Evolutionary conservation across 2,888 invertebrate species (phyloP).

Genomic region (Craniophora ligustri): DNA sequence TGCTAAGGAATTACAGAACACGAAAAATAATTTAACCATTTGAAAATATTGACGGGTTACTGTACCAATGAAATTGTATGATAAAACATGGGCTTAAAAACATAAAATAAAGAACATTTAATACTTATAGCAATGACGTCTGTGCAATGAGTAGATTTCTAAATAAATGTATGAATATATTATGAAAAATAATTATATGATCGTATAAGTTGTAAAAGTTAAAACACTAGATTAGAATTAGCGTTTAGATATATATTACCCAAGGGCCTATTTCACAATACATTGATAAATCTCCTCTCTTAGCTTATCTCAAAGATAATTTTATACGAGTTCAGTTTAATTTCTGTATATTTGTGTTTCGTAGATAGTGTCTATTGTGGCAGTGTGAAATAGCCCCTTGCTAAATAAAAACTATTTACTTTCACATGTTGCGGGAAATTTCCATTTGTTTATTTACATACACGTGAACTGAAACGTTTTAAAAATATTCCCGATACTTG

Average conservation of each 20-base stretch:
- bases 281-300: too few species aligned
- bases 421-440: constrained; percentile 13
- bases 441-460: constrained; percentile 22
- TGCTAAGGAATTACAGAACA: neutral
- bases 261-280: too few species aligned
- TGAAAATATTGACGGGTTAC: neutral
- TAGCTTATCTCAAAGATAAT: too few species aligned
- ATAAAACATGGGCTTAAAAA: too few species aligned
- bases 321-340: too few species aligned
- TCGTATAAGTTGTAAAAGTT: constrained; percentile 19
- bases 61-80: constrained; percentile 10
- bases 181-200: too few species aligned
- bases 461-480: constrained; percentile 27
- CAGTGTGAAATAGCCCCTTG: too few species aligned
- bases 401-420: constrained; percentile 23
- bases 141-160: constrained; percentile 28
- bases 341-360: too few species aligned
- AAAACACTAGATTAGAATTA: constrained; percentile 27
- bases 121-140: constrained; percentile 23
- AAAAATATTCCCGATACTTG: constrained; percentile 19
- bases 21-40: neutral
- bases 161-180: too few species aligned
- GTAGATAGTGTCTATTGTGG: too few species aligned
- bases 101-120: constrained; percentile 21
- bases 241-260: constrained; percentile 29